A percentile compares a stretch with the other conserved stretches of the same genome.
phyloP scores from a whole-genome alignment of 2,113 vertebrate genomes.

The Gnathonemus longibarbis region DNA sequence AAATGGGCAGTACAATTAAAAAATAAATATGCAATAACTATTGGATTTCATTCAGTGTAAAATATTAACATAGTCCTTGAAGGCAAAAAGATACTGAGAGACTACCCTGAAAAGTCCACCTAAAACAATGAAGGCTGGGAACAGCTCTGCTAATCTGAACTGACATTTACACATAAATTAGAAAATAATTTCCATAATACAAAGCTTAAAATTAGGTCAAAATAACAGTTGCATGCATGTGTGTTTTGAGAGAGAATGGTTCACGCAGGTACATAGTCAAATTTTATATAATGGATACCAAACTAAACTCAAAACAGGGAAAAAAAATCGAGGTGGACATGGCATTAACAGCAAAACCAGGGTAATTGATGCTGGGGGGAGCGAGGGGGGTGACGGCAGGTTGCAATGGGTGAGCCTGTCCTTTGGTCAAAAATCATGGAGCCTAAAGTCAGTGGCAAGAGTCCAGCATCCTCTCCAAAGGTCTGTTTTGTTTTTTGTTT shows the following conservation, averaged over 20 bases:
- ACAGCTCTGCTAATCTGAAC: slow-evolving; percentile 22
- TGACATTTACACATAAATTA: slow-evolving; percentile 27
- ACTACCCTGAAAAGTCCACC: background rate
- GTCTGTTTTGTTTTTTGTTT: slow-evolving; percentile 28
- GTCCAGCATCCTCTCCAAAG: slow-evolving; percentile 44
- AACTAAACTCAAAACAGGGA: slow-evolving; percentile 72
- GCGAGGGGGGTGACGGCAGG: slow-evolving; percentile 8
- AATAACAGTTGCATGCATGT: slow-evolving; percentile 22
- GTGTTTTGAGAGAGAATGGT: slow-evolving; percentile 43
- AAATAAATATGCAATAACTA: slow-evolving; percentile 60
- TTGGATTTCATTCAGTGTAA: slow-evolving; percentile 65
- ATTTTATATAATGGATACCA: slow-evolving; percentile 69
- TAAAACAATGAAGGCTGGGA: slow-evolving; percentile 13
- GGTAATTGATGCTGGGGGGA: slow-evolving; percentile 25
- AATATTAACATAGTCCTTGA: slow-evolving; percentile 44
- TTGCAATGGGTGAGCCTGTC: slow-evolving; percentile 18
- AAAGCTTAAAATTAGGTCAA: slow-evolving; percentile 18
- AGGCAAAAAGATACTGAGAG: slow-evolving; percentile 21
- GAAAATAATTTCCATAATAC: slow-evolving; percentile 16
- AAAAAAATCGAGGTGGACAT: slow-evolving; percentile 53
- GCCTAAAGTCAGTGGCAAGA: slow-evolving; percentile 26
- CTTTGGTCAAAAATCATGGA: slow-evolving; percentile 7
- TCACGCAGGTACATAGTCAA: slow-evolving; percentile 59
- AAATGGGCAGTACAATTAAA: slow-evolving; percentile 22
- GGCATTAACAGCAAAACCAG: slow-evolving; percentile 44